phyloP scores from a whole-genome alignment of 2,888 invertebrate species.

The Drosophila cracens region DNA sequence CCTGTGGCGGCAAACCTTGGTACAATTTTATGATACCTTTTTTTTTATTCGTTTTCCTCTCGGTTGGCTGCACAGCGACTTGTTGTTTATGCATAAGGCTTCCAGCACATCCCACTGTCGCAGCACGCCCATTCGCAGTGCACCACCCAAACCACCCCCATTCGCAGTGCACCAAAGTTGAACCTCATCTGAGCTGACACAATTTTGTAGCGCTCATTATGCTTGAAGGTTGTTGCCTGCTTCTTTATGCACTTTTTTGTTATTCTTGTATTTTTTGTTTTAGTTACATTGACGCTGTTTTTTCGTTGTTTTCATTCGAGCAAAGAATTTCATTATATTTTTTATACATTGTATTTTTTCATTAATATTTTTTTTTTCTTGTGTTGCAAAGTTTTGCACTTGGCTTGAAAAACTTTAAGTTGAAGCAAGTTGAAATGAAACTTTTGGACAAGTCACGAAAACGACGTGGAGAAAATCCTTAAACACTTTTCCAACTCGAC shows the following conservation, averaged over 20 bases:
- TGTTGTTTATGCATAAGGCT: slow-evolving; percentile 70
- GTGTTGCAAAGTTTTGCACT: slow-evolving; percentile 20
- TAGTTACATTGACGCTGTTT: slow-evolving; percentile 26
- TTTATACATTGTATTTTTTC: slow-evolving; percentile 1
- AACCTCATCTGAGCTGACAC: slow-evolving; percentile 63
- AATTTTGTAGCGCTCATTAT: slow-evolving; percentile 71
- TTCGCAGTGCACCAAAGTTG: slow-evolving; percentile 26
- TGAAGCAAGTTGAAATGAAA: slow-evolving; percentile 34
- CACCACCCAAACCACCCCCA: background rate
- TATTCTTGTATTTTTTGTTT: slow-evolving; percentile 10
- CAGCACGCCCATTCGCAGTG: background rate
- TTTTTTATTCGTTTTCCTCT: slow-evolving; percentile 7
- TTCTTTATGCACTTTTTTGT: slow-evolving; percentile 22
- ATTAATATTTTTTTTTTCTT: background rate
- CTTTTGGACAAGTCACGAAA: slow-evolving; percentile 12
- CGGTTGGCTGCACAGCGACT: slow-evolving; percentile 36
- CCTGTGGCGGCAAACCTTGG: slow-evolving; percentile 2
- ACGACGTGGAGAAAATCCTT: slow-evolving; percentile 16
- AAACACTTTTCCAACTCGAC: slow-evolving; percentile 51
- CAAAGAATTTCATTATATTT: slow-evolving; percentile 25
- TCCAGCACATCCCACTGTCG: slow-evolving; percentile 13
- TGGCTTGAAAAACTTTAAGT: slow-evolving; percentile 26
- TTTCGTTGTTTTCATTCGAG: slow-evolving; percentile 40
- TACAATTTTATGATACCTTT: slow-evolving; percentile 11
- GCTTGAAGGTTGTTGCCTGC: slow-evolving; percentile 58